phyloP scores from a whole-genome alignment of 2,888 invertebrate species.

The Trissolcus japonicus region DNA sequence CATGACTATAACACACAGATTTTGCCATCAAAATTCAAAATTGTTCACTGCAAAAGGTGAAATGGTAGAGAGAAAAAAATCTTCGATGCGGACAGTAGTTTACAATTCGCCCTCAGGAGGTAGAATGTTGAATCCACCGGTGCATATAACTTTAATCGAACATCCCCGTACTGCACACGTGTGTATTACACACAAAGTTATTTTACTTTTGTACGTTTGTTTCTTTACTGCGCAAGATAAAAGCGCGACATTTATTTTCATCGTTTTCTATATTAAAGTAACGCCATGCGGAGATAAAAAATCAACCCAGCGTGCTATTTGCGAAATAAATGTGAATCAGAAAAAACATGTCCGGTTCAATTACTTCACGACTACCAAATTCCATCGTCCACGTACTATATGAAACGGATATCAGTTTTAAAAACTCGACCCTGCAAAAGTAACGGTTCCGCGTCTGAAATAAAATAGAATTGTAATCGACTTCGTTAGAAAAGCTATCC shows the following conservation, averaged over 20 bases:
- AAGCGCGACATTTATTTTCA: too few relatives aligned
- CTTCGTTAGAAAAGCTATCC: conserved; percentile 6
- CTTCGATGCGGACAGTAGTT: background rate
- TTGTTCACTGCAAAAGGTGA: too few relatives aligned
- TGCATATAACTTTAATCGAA: too few relatives aligned
- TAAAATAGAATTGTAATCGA: conserved; percentile 8
- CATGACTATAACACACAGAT: too few relatives aligned
- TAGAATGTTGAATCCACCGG: background rate
- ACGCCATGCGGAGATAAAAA: background rate
- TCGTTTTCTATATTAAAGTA: background rate
- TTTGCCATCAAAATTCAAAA: too few relatives aligned
- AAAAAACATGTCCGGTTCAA: background rate
- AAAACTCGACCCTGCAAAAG: background rate
- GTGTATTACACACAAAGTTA: too few relatives aligned
- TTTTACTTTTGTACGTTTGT: too few relatives aligned
- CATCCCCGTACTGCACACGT: too few relatives aligned
- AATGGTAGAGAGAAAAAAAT: too few relatives aligned
- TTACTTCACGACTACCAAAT: background rate
- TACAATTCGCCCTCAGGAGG: conserved; percentile 1
- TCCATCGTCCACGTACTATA: background rate
- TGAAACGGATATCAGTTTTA: background rate
- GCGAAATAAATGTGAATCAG: too few relatives aligned
- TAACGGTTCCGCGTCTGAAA: background rate
- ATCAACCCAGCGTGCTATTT: background rate
- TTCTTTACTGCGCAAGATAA: too few relatives aligned